Percentiles rank a stretch among this genome's conserved stretches.
Conservation (phyloP, 2,113 vertebrate genomes). For the Thamnophis sirtalis region DNA sequence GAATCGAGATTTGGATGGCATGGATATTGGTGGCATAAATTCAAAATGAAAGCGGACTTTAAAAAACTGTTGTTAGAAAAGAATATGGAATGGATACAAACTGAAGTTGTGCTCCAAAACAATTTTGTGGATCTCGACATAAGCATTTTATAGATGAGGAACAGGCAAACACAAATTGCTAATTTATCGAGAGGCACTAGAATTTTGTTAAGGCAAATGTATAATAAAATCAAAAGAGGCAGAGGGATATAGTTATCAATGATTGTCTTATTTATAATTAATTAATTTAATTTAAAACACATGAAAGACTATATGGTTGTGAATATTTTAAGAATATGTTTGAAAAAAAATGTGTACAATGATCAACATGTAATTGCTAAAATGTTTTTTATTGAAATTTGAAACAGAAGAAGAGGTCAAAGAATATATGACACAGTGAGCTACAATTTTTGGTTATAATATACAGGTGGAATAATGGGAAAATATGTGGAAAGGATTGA, state of each 20-base stretch:
- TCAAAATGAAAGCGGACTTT: not conserved
- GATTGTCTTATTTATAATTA: not conserved
- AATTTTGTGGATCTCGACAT: not conserved
- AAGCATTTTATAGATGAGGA: not conserved
- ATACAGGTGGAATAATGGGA: not conserved
- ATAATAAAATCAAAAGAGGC: not conserved
- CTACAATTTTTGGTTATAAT: not conserved
- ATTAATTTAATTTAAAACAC: not conserved
- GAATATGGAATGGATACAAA: not conserved
- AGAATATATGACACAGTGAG: not conserved
- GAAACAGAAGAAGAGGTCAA: not conserved
- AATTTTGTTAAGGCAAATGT: not conserved
- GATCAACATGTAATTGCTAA: not conserved
- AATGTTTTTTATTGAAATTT: not conserved
- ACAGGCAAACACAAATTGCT: not conserved
- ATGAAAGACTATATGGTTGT: not conserved
- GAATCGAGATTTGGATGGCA: not conserved
- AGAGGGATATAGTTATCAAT: not conserved
- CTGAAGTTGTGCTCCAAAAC: not conserved
- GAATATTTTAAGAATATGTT: not conserved
- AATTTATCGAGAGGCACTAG: not conserved
- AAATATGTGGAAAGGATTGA: not conserved
- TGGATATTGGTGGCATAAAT: not conserved
- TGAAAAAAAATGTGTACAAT: not conserved
- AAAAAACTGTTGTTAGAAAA: not conserved